A percentile compares a stretch with the other conserved stretches of the same genome.
Conservation (phyloP, 2,113 vertebrate species). For the Promerops cafer region DNA sequence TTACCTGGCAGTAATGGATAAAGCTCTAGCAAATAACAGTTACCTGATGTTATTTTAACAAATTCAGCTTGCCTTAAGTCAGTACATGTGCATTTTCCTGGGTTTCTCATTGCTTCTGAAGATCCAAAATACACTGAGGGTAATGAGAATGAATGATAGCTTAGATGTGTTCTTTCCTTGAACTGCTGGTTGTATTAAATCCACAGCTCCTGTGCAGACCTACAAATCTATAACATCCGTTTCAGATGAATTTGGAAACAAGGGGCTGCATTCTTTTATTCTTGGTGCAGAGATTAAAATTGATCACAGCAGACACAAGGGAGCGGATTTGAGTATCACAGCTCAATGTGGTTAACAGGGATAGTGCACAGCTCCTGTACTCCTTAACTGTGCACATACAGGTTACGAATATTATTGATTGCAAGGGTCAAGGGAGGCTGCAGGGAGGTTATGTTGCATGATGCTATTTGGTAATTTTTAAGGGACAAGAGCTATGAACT, state of each 20-base stretch:
- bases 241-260: constrained; percentile 64
- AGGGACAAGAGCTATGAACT: constrained; percentile 61
- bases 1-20: neutral
- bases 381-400: constrained; percentile 55
- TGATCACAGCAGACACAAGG: constrained; percentile 73
- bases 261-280: constrained; percentile 64
- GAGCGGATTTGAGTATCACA: constrained; percentile 58
- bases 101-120: constrained; percentile 6
- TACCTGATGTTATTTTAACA: neutral
- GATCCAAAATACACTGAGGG: neutral
- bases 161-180: constrained; percentile 59
- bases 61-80: neutral
- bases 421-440: constrained; percentile 50
- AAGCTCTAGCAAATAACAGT: neutral
- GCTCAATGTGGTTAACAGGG: constrained; percentile 71
- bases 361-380: constrained; percentile 55
- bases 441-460: constrained; percentile 38
- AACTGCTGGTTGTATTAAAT: constrained; percentile 61
- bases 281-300: constrained; percentile 75
- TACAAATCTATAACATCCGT: constrained; percentile 69
- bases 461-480: constrained; percentile 63
- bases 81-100: neutral
- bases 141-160: constrained; percentile 52
- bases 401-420: constrained; percentile 73
- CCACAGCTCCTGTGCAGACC: constrained; percentile 43